Conservation (phyloP, 2,888 invertebrate species). For the Drosophila mulleri region DNA sequence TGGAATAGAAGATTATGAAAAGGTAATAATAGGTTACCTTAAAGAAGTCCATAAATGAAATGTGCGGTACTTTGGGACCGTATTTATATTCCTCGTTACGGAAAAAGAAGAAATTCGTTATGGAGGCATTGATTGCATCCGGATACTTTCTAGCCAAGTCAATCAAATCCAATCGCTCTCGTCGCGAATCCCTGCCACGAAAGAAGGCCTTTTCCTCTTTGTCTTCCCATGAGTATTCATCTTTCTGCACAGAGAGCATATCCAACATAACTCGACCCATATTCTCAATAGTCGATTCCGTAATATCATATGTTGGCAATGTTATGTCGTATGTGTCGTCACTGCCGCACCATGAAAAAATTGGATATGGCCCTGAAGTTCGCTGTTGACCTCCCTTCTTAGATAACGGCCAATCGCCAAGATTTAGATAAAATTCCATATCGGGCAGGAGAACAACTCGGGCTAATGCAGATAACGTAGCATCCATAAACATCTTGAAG, state of each 20-base stretch:
- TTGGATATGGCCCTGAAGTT: conserved; percentile 88
- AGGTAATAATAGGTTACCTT: conserved; percentile 87
- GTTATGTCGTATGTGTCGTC: conserved; percentile 93
- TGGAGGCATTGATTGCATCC: conserved; percentile 93
- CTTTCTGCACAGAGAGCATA: conserved; percentile 95
- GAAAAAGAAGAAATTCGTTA: conserved; percentile 98
- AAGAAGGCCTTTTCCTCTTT: conserved; percentile 93
- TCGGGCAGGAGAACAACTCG: conserved; percentile 94
- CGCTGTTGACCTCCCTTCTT: conserved; percentile 85
- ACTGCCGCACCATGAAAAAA: conserved; percentile 99
- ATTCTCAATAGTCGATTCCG: conserved; percentile 95
- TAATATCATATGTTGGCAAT: conserved; percentile 97
- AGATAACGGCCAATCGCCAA: conserved; percentile 98
- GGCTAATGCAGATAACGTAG: conserved; percentile 91
- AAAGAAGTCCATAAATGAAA: conserved; percentile 97
- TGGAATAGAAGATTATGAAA: background rate
- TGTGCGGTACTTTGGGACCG: conserved; percentile 93
- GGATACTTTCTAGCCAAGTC: conserved; percentile 91
- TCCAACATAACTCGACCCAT: conserved; percentile 97
- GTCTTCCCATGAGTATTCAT: conserved; percentile 89
- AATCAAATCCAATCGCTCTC: conserved; percentile 92
- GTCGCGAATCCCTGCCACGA: conserved; percentile 96
- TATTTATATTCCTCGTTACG: conserved; percentile 92
- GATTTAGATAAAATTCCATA: conserved; percentile 94
- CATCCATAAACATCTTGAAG: conserved; percentile 98